Evolutionary conservation across 2,113 vertebrate genomes (phyloP).

Genomic region (Petroica traversi): DNA sequence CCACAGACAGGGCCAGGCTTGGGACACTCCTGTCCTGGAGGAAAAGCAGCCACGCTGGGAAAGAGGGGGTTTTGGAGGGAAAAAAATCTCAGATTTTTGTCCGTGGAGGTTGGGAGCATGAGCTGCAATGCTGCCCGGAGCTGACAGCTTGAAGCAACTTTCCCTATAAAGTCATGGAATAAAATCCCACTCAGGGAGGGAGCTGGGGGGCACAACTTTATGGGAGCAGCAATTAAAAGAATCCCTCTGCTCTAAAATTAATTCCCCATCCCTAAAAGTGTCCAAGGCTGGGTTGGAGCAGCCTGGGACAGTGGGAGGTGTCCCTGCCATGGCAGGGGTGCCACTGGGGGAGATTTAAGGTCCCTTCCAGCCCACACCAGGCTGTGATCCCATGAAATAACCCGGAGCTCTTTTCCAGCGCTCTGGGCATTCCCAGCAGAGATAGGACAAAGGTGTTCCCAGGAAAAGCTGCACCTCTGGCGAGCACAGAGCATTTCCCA

Average conservation of each 20-base stretch:
- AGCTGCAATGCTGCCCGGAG: not conserved
- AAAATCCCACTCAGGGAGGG: not conserved
- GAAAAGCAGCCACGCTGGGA: not conserved
- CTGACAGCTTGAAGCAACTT: not conserved
- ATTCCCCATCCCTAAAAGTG: not conserved
- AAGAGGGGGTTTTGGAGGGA: not conserved
- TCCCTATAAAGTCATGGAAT: not conserved
- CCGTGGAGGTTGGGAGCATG: rapidly evolving
- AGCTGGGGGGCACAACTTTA: too few species aligned
- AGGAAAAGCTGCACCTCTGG: not conserved
- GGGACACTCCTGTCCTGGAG: not conserved
- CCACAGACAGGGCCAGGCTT: not conserved
- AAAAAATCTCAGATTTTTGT: not conserved
- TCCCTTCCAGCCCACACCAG: not conserved
- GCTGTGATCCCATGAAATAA: not conserved
- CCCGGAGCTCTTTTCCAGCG: not conserved
- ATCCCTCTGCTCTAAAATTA: not conserved
- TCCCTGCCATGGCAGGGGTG: not conserved
- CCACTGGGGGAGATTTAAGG: not conserved
- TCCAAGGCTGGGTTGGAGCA: not conserved
- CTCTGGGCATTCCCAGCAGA: not conserved
- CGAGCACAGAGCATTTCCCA: not conserved
- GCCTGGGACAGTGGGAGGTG: not conserved
- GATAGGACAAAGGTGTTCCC: conserved; percentile 12
- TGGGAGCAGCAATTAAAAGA: rapidly evolving